Percentiles rank a stretch among this genome's conserved stretches.
Conservation (phyloP, 2,888 invertebrate species). For the Chalcosyrphus nemorum region DNA sequence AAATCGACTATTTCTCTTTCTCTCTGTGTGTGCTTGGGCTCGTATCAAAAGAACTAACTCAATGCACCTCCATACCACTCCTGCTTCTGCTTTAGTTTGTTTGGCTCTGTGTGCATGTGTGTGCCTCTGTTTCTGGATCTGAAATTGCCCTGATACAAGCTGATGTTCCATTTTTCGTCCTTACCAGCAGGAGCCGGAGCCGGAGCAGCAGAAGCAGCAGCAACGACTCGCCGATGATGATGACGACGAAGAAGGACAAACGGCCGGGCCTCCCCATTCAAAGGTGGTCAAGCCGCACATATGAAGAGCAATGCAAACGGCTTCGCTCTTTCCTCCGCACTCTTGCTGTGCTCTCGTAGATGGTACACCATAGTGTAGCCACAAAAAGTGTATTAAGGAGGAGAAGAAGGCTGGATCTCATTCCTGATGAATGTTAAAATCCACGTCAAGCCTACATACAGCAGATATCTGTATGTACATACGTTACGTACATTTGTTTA, state of each 20-base stretch:
- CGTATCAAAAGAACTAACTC: slow-evolving; percentile 65
- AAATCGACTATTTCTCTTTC: slow-evolving; percentile 56
- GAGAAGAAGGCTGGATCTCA: slow-evolving; percentile 64
- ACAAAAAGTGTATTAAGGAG: slow-evolving; percentile 70
- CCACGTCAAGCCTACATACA: slow-evolving; percentile 69
- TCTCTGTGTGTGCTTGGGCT: slow-evolving; percentile 7
- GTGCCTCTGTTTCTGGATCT: slow-evolving; percentile 60
- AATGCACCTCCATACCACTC: slow-evolving; percentile 51
- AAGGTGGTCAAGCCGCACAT: slow-evolving; percentile 73
- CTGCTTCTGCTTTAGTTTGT: not conserved
- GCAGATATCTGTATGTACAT: slow-evolving; percentile 30
- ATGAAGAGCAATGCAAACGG: slow-evolving; percentile 72
- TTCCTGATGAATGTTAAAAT: slow-evolving; percentile 59
- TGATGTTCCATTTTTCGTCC: slow-evolving; percentile 71
- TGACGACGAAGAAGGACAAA: slow-evolving; percentile 67
- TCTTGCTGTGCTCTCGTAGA: slow-evolving; percentile 53
- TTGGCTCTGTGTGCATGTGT: slow-evolving; percentile 7
- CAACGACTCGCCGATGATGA: slow-evolving; percentile 56
- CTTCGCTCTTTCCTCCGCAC: slow-evolving; percentile 62
- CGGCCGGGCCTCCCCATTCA: slow-evolving; percentile 65
- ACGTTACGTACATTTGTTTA: slow-evolving; percentile 63
- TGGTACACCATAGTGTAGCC: slow-evolving; percentile 70
- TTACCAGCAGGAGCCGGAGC: too few relatives aligned
- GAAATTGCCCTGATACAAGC: slow-evolving; percentile 68
- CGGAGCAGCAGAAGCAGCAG: slow-evolving; percentile 26